These are phyloP conservation scores for Haliaeetus leucogaster DNA, from an alignment of 2,113 vertebrate species.

Conservation along the genomic window DNA sequence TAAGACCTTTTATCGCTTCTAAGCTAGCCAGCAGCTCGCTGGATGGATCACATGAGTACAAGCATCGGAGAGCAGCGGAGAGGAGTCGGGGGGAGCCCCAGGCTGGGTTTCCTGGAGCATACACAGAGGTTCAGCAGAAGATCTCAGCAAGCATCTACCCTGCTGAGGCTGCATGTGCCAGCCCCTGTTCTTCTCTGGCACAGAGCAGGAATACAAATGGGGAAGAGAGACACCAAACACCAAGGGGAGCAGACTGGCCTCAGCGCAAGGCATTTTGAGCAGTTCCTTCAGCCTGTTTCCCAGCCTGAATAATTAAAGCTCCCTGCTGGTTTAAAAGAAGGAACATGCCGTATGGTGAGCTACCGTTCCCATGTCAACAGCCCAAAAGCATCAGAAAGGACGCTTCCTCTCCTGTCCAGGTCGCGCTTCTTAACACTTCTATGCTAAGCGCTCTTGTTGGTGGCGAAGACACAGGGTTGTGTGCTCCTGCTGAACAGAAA, in stretches of 20 bases:
- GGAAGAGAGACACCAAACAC: neutral
- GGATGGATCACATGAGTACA: neutral
- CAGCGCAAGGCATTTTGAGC: neutral
- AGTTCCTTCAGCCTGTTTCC: neutral
- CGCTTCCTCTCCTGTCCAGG: neutral
- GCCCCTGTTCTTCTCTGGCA: rapidly evolving
- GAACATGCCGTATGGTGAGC: neutral
- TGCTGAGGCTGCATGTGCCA: neutral
- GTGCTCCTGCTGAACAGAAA: neutral
- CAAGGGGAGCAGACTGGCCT: neutral
- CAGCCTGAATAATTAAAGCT: neutral
- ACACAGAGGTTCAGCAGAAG: neutral
- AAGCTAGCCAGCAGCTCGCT: neutral
- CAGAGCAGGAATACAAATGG: neutral
- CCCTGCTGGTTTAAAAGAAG: neutral
- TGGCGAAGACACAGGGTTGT: neutral
- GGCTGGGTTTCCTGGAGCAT: neutral
- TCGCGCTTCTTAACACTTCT: neutral
- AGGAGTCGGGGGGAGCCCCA: neutral
- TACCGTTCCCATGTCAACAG: slow-evolving; percentile 25
- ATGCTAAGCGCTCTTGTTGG: rapidly evolving
- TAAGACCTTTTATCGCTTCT: neutral
- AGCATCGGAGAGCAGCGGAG: neutral
- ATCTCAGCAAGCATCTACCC: neutral
- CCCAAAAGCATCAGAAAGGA: neutral